Percentiles rank a stretch among this genome's conserved stretches.
Evolutionary conservation across 2,797 vertebrate genomes (phyloP).

Genomic region (Hemibagrus guttatus): DNA sequence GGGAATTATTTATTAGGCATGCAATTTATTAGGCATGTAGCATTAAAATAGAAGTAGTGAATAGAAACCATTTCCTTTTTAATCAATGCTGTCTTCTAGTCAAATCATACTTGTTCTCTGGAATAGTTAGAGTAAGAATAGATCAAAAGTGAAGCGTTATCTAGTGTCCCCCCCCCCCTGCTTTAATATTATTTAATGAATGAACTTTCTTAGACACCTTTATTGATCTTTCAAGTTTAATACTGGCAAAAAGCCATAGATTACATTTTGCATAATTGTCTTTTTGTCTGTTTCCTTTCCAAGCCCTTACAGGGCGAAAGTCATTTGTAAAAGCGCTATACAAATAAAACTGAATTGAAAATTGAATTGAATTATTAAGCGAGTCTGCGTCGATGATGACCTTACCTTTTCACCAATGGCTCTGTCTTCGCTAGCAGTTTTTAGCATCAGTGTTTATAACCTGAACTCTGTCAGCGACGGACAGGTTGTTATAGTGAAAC

Average conservation of each 20-base stretch:
- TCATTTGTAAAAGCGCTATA: no score
- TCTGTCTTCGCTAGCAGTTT: not conserved
- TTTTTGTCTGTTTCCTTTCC: not conserved
- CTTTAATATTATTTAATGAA: not conserved
- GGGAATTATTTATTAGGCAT: no score
- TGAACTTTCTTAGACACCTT: not conserved
- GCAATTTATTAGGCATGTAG: not conserved
- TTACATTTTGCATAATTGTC: no score
- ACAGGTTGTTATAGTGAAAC: not conserved
- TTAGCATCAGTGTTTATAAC: not conserved
- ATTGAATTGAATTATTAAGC: not conserved
- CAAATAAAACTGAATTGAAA: not conserved
- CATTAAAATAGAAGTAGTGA: no score
- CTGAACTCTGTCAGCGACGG: no score
- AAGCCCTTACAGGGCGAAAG: no score
- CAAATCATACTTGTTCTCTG: not conserved
- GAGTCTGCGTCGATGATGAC: not conserved
- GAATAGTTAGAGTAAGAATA: not conserved
- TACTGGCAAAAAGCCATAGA: not conserved
- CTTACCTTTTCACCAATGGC: constrained; percentile 24
- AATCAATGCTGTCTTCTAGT: not conserved
- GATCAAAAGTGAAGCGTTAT: not conserved
- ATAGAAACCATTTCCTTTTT: not conserved
- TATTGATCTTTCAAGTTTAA: not conserved
- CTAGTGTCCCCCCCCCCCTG: no score